Percentiles rank a stretch among this genome's conserved stretches.
phyloP scores from a whole-genome alignment of 2,888 invertebrate species.

The Vanessa cardui region DNA sequence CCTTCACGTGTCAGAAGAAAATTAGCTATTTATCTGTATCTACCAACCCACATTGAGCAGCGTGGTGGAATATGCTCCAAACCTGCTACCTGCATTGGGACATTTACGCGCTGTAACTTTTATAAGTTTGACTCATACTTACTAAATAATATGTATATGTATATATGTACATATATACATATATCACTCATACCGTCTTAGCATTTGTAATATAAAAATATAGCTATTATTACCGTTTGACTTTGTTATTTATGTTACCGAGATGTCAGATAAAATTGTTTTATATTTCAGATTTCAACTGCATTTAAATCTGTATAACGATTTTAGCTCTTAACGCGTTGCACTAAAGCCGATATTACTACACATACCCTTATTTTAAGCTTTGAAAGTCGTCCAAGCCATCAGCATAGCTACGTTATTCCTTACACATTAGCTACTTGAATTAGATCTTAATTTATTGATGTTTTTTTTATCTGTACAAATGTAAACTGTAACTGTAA shows the following conservation, averaged over 20 bases:
- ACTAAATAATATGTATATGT: too few species aligned
- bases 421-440: constrained; percentile 18
- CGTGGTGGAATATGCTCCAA: too few species aligned
- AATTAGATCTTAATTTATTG: constrained; percentile 12
- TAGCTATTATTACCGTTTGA: background rate
- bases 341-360: constrained; percentile 7
- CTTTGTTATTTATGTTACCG: background rate
- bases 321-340: background rate
- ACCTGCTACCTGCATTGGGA: too few species aligned
- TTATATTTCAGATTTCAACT: constrained; percentile 5
- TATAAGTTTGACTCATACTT: too few species aligned
- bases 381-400: constrained; percentile 40
- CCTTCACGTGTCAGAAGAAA: too few species aligned
- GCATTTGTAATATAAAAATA: background rate
- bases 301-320: background rate
- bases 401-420: constrained; percentile 28
- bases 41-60: too few species aligned
- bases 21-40: too few species aligned
- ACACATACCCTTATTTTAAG: constrained; percentile 11
- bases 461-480: constrained; percentile 2
- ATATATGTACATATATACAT: too few species aligned
- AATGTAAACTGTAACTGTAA: background rate
- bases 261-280: constrained; percentile 6
- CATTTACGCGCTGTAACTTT: too few species aligned
- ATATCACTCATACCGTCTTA: too few species aligned